Evolutionary conservation across 2,113 vertebrate genomes (phyloP), one percentile per base, ranked within the genome.

Genomic region (Xiphias gladius): DNA sequence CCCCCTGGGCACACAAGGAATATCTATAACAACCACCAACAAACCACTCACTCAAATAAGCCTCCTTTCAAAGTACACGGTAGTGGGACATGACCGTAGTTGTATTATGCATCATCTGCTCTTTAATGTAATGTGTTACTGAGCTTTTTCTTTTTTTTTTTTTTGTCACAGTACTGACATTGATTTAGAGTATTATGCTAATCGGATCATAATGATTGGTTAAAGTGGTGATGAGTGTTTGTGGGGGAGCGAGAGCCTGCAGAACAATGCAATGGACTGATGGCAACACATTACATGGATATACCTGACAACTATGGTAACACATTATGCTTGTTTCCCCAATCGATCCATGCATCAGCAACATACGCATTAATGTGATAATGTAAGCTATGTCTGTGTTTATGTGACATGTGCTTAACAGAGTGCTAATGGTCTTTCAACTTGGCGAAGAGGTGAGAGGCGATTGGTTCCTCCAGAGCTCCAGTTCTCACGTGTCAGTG

Each of bases 181-280:
- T 73, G 35, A 41, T 68, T 73, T 37, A 58, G 74, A 77, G 83
- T 63, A 69, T 83, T 83, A 77, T 64, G 76, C 28, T 76, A 80
- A 85, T 83, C n/a, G 22, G 75, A 80, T 88, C 63, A 65, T 54
- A 73, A 62, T 35, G 57, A 72, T 77, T 48, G 48, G 76, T 82
- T 35, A 54, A 77, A 35, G 68, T 61, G n/a, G 32, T 54, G 14
- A 28, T 20, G n/a, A 67, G 16, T 19, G 54, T 24, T 35, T 64
- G 22, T 61, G 66, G 7, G 64, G 7, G 70, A 19, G 41, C 28
- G 22, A 52, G 30, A 59, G 64, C 64, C 35, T 58, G 26, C 28
- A 28, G 77, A 50, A 76, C 58, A 64, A 37, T 54, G 48, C 48
- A 14, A 46, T 17, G 14, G 14, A 46, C 41, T 28, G 37, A 50